Evolutionary conservation across 1,140 invertebrate genomes (phyloP).

Genomic region (Diachasmimorpha longicaudata): DNA sequence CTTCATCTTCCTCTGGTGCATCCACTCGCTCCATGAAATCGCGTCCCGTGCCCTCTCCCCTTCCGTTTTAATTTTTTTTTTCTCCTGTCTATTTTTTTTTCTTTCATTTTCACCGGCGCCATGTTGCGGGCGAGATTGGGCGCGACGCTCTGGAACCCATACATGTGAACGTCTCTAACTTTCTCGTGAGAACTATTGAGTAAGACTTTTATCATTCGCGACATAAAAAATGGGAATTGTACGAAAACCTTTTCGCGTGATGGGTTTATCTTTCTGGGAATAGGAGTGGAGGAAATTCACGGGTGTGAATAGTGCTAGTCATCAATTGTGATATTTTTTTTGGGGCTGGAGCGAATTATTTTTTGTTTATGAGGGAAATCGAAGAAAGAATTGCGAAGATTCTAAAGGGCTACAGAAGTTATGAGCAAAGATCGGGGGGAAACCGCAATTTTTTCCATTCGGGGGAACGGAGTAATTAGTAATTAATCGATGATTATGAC

Average conservation of each 20-base stretch:
- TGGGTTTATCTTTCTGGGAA: not conserved
- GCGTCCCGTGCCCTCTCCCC: constrained; percentile 37
- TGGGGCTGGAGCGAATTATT: too few species aligned
- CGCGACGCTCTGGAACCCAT: constrained; percentile 32
- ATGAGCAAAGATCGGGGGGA: too few species aligned
- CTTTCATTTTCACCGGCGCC: constrained; percentile 49
- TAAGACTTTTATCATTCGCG: not conserved
- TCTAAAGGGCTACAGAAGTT: too few species aligned
- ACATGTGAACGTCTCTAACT: constrained; percentile 31
- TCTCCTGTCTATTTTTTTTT: not conserved
- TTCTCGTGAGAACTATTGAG: constrained; percentile 16
- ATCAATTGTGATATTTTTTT: too few species aligned
- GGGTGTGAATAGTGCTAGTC: too few species aligned
- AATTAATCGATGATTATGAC: too few species aligned
- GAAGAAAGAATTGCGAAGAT: too few species aligned
- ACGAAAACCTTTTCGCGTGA: not conserved
- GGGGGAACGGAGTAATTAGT: too few species aligned
- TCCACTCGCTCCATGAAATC: constrained; percentile 50
- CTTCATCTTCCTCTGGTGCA: not conserved
- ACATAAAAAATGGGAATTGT: not conserved
- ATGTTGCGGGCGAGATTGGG: constrained; percentile 56
- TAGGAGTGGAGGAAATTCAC: not conserved
- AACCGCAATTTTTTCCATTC: too few species aligned
- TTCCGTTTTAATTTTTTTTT: not conserved
- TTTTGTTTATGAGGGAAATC: not conserved